Evolutionary conservation across 2,888 invertebrate genomes (phyloP).

Genomic region (Tachystola acroxantha): DNA sequence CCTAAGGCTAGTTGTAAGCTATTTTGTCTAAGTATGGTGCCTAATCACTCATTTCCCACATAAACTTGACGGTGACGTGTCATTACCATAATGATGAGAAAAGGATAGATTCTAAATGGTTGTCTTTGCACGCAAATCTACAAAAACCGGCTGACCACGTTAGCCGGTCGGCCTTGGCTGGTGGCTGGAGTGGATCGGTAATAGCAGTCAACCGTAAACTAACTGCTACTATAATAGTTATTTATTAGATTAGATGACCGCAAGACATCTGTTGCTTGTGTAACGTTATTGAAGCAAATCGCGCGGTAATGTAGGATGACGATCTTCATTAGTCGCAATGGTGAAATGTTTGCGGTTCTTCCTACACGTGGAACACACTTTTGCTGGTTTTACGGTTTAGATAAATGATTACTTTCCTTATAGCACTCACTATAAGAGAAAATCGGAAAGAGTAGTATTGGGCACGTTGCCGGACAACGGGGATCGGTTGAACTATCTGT

Average conservation of each 20-base stretch:
- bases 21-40: too few relatives aligned
- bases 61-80: not conserved
- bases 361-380: too few relatives aligned
- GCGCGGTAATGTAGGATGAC: not conserved
- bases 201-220: conserved; percentile 22
- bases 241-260: conserved; percentile 24
- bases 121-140: conserved; percentile 18
- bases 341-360: not conserved
- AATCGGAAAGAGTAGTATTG: too few relatives aligned
- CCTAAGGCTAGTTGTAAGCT: not conserved
- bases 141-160: not conserved
- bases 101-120: conserved; percentile 3
- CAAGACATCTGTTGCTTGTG: conserved; percentile 8
- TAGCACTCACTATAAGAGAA: too few relatives aligned
- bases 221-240: conserved; percentile 20
- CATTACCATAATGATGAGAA: conserved; percentile 6
- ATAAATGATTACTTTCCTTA: too few relatives aligned
- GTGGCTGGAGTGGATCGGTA: conserved; percentile 23
- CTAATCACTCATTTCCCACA: not conserved
- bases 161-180: conserved; percentile 17
- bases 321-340: not conserved
- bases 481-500: too few relatives aligned
- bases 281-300: conserved; percentile 2
- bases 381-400: too few relatives aligned
- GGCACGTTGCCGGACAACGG: too few relatives aligned